Conservation (phyloP, 2,113 vertebrate genomes). For the Theristicus caerulescens region DNA sequence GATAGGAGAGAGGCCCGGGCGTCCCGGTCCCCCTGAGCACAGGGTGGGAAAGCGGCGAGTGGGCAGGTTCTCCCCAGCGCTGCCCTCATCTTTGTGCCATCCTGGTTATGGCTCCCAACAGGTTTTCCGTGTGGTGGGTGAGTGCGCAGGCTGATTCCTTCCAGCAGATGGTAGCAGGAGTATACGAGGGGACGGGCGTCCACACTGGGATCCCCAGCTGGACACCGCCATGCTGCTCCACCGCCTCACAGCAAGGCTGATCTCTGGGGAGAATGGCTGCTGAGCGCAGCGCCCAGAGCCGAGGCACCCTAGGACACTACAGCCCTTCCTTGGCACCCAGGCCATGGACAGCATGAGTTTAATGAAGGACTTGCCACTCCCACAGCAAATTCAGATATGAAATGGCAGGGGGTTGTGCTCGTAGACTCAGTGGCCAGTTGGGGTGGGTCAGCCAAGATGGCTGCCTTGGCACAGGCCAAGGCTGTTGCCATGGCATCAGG, state of each 20-base stretch:
- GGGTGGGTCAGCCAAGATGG: background rate
- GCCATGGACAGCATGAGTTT: background rate
- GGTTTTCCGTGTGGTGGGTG: background rate
- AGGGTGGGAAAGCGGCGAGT: background rate
- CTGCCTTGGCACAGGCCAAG: background rate
- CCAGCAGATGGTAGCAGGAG: conserved; percentile 62
- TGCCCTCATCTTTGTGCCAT: rapidly evolving
- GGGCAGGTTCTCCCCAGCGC: rapidly evolving
- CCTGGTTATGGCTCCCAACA: background rate
- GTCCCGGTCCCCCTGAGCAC: rapidly evolving
- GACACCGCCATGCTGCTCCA: rapidly evolving
- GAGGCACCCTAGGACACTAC: background rate
- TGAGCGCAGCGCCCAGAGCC: background rate
- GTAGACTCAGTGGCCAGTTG: rapidly evolving
- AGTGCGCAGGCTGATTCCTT: conserved; percentile 36
- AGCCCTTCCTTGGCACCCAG: background rate
- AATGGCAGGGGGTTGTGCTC: background rate
- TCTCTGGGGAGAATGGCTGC: background rate
- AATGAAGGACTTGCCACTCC: rapidly evolving
- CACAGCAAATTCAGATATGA: background rate
- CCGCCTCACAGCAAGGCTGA: background rate
- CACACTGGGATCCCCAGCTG: background rate
- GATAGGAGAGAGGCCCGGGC: background rate
- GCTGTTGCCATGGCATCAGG: no score
- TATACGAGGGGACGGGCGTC: background rate